These are phyloP conservation scores for Artibeus lituratus DNA, from an alignment of 2,797 vertebrate genomes.

Conservation along the genomic window DNA sequence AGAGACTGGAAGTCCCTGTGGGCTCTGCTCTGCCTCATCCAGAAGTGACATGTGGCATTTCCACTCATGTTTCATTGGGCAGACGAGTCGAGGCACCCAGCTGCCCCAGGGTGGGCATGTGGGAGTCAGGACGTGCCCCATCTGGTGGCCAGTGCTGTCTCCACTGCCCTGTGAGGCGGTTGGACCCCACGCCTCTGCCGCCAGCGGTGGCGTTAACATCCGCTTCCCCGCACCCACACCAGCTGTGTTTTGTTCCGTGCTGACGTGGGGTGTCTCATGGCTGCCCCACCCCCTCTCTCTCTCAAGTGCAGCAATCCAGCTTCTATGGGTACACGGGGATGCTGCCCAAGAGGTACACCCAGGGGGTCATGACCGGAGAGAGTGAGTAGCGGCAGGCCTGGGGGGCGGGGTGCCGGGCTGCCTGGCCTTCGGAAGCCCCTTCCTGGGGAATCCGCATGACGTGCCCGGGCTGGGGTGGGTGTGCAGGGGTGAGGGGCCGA, in stretches of 20 bases:
- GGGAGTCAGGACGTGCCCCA: rapidly evolving
- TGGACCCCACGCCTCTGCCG: neutral
- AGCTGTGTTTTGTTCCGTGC: rapidly evolving
- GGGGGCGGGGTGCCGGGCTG: rapidly evolving
- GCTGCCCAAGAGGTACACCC: constrained; percentile 98
- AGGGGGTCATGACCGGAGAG: constrained; percentile 98
- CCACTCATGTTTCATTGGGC: neutral
- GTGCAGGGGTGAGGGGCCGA: rapidly evolving
- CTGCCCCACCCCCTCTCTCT: constrained; percentile 61
- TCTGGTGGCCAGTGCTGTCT: too few relatives aligned
- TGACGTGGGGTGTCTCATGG: neutral
- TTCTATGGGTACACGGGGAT: constrained; percentile 99
- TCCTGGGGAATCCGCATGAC: neutral
- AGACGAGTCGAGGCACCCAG: neutral
- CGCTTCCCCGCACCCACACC: rapidly evolving
- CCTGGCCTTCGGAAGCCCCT: neutral
- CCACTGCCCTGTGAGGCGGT: rapidly evolving
- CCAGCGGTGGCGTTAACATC: rapidly evolving
- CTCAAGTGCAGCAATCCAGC: constrained; percentile 99
- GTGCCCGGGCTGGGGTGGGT: rapidly evolving
- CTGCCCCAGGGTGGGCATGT: rapidly evolving
- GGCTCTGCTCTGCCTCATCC: neutral
- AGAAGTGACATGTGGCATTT: rapidly evolving
- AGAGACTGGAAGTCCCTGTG: rapidly evolving
- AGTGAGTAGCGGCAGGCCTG: constrained; percentile 85